Evolutionary conservation across 2,797 vertebrate genomes (phyloP), one percentile per base, ranked within the genome.

Genomic region (Sus cebifrons): DNA sequence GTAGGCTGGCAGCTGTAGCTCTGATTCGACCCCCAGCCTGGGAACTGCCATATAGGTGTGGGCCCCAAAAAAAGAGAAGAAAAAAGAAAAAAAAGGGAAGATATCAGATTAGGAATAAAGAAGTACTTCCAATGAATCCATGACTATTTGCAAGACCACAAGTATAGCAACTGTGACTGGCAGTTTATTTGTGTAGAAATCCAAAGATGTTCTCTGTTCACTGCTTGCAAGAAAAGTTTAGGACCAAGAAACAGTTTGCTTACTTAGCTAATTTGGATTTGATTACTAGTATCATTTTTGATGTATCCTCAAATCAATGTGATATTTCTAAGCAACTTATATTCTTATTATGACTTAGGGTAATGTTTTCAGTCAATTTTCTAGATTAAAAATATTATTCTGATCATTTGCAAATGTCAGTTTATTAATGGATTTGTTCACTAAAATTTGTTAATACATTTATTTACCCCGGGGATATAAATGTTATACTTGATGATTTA

Each of bases 381-480:
- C 60, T 83, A 44, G 62, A 90, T 83, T 75, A 82, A 83, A 49
- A 71, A 78, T 20, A 62, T 84, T 54, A 74, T 88, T 88, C 16
- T 73, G 40, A 93, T 81, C 44, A 83, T 67, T 68, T 52, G 65
- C 17, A 94, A 56, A 54, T 94, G 40, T 40, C 40, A 62, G 25
- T 25, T 68, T 89, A 60, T 32, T 9, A 40, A 67, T n/a, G n/a
- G 14, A 64, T 27, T 70, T 49, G 44, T 64, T 73, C 52, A 89
- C 58, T 77, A 52, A 88, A 77, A 32, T 71, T 27, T 58, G 23
- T 29, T 65, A 56, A n/a, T 36, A 44, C 44, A 36, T 52, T 11
- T 74, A 62, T 70, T 81, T 49, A 64, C 65, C 56, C 44, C 67
- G 52, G 3, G 83, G 56, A 86, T 20, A 49, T 13, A 18, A 65